Evolutionary conservation across 2,888 invertebrate species (phyloP), one percentile per base, ranked within the genome.

Genomic region (Drosophila buzzatii): DNA sequence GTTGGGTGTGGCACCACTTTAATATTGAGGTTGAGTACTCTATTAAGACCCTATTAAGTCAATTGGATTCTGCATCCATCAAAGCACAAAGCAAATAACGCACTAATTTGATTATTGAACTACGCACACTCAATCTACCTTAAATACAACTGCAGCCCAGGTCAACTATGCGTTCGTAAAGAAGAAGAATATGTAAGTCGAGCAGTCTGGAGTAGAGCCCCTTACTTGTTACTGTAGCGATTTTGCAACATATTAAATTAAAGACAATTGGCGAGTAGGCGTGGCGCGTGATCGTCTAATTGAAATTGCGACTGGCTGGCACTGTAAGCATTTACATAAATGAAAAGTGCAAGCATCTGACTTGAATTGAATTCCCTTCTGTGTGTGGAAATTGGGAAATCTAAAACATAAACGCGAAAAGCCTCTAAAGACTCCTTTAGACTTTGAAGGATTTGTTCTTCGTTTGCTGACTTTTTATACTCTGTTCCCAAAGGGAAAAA

Each of bases 21-120:
- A 87, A 85, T 84, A 74, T 59, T 69, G 73, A 75, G 85, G 82
- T 79, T 75, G 79, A 83, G 83, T 84, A 88, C 71, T 73, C 70
- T 73, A 79, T 81, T 84, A 77, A 72, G 80, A 65, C 68, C n/a
- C n/a, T n/a, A n/a, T n/a, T n/a, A 73, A 87, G 75, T 85, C 90
- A 87, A 84, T 85, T 77, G 82, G 85, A 73, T 84, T 73, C 16
- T 45, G 64, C 73, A 77, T 67, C 41, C 62, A 66, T 79, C 81
- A 72, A 23, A 20, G 63, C 60, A 45, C 56, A 53, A n/a, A 16
- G 14, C 37, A 37, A 5, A 37, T 2, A n/a, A n/a, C 2, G 23
- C 37, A 9, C n/a, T 37, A 23, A 53, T 53, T 53, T 10, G 53
- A 51, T 51, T 33, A 49, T 12, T 49, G 31, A 27, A 49, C 47